phyloP scores from a whole-genome alignment of 1,140 invertebrate species.

The Proales similis region DNA sequence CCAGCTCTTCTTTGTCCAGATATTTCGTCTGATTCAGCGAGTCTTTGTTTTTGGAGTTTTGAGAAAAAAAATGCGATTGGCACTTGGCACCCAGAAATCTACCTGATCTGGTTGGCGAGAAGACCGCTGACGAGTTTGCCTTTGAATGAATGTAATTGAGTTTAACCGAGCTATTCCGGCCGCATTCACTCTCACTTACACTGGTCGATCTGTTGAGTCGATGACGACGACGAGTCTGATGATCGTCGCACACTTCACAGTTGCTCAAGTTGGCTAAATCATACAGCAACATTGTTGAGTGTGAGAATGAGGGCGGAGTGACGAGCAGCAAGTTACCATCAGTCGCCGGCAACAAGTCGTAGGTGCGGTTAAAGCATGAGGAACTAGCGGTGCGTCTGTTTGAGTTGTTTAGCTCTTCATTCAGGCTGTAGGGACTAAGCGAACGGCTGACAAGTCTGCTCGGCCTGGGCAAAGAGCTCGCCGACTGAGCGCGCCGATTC shows the following conservation, averaged over 20 bases:
- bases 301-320: too few species aligned
- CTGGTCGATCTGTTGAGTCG: too few species aligned
- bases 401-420: constrained; percentile 9
- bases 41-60: neutral
- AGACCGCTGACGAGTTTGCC: constrained; percentile 11
- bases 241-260: constrained; percentile 26
- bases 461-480: neutral
- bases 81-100: too few species aligned
- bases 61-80: too few species aligned
- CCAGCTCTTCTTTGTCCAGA: constrained; percentile 5
- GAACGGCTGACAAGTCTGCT: neutral
- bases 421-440: constrained; percentile 10
- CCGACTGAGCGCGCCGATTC: neutral
- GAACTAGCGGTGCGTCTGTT: constrained; percentile 5
- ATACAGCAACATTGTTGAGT: too few species aligned
- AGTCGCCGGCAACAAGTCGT: neutral
- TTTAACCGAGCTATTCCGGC: too few species aligned
- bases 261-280: constrained; percentile 4
- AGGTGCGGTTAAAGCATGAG: neutral
- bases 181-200: too few species aligned
- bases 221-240: neutral
- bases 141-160: too few species aligned
- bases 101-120: neutral
- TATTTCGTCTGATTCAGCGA: constrained; percentile 11
- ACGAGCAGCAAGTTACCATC: too few species aligned